phyloP scores from a whole-genome alignment of 2,113 vertebrate species.

The Petrocephalus zakoni region DNA sequence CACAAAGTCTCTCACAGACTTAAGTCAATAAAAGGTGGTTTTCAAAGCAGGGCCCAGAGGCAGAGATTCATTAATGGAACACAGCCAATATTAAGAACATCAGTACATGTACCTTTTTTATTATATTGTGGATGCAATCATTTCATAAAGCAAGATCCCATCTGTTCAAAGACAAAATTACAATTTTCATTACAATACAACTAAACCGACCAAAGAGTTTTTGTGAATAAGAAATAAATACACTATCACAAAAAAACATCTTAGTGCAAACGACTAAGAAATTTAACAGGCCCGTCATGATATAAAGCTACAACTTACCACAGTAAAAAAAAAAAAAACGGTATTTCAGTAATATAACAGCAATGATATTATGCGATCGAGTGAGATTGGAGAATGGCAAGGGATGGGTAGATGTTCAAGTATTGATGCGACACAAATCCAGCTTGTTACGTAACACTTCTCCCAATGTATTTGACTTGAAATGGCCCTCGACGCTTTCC shows the following conservation, averaged over 20 bases:
- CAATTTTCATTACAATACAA: conserved; percentile 27
- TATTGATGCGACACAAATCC: neutral
- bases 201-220: conserved; percentile 17
- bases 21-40: neutral
- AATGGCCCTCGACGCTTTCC: neutral
- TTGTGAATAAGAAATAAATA: conserved; percentile 26
- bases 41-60: neutral
- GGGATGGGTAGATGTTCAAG: neutral
- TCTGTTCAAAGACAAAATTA: conserved; percentile 24
- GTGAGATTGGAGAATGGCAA: neutral
- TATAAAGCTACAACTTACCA: neutral
- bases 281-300: conserved; percentile 15
- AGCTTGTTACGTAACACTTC: neutral
- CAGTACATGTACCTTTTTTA: neutral
- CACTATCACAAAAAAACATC: conserved; percentile 22
- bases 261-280: conserved; percentile 20
- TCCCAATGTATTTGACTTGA: neutral
- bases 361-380: neutral
- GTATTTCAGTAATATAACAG: neutral
- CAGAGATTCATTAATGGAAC: neutral
- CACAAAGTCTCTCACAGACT: neutral
- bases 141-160: conserved; percentile 42
- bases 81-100: conserved; percentile 12
- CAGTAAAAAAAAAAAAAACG: neutral
- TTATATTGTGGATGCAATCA: conserved; percentile 40